Evolutionary conservation across 2,888 invertebrate genomes (phyloP), one percentile per base, ranked within the genome.

Genomic region (Byasa hedistus): DNA sequence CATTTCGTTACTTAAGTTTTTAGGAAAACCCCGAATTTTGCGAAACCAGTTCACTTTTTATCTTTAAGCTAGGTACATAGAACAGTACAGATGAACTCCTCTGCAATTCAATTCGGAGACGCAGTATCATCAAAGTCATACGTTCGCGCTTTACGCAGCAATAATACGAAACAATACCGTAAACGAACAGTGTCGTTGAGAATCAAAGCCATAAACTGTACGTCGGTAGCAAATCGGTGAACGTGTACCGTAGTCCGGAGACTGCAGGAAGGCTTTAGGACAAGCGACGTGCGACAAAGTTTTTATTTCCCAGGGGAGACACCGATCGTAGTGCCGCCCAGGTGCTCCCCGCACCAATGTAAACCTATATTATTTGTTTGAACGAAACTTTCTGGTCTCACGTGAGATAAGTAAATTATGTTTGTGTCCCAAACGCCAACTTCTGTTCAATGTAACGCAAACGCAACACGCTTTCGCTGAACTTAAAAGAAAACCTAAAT

Each of bases 311-410:
- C 91, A 69, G 64, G 91, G 87, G 91, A 84, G 84, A 82, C 86
- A 89, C 90, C 90, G 90, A 90, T 91, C 91, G 89, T 82, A 85
- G 83, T 79, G 84, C 86, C 88, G 87, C 89, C 84, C 90, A 90
- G 90, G 90, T 90, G 90, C 84, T 85, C 82, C 84, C 83, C 83
- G 80, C 83, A 79, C 84, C 84, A 81, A 84, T 82, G 84, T 86
- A 87, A 89, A 90, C 89, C 90, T 90, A 91, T 90, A 90, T 91
- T 91, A 91, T 91, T 91, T 90, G 89, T 91, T 89, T 86, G 87
- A 90, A 84, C 82, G 78, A 85, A 91, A 90, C 86, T 90, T 91
- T 89, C 86, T 87, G 89, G 86, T 90, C 88, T 87, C 89, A 82
- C 79, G 84, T 84, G 87, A 86, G 84, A 88, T 89, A 87, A 90